Evolutionary conservation across 1,140 invertebrate genomes (phyloP).

Genomic region (Bombyx mandarina): DNA sequence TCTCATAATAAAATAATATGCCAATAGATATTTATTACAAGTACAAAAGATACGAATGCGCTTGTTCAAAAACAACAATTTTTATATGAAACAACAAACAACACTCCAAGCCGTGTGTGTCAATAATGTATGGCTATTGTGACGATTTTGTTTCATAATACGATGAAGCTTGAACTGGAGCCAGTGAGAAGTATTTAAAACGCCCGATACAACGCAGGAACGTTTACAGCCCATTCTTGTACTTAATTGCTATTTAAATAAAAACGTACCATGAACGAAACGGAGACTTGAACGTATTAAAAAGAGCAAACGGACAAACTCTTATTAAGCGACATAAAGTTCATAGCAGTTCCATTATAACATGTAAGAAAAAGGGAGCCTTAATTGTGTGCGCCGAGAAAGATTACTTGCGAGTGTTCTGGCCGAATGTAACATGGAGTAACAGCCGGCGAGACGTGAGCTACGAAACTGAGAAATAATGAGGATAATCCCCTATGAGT

Average conservation of each 20-base stretch:
- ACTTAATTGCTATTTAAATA: slow-evolving; percentile 65
- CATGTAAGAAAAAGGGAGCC: slow-evolving; percentile 8
- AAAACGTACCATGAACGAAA: slow-evolving; percentile 54
- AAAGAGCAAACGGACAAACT: slow-evolving; percentile 25
- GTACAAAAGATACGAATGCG: too few relatives aligned
- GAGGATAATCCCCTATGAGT: slow-evolving; percentile 45
- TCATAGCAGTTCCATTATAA: slow-evolving; percentile 13
- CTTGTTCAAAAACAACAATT: too few relatives aligned
- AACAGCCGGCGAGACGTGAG: slow-evolving; percentile 19
- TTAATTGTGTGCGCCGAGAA: slow-evolving; percentile 1
- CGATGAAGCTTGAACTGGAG: slow-evolving; percentile 32
- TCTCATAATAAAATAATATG: too few relatives aligned
- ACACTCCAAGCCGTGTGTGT: too few relatives aligned
- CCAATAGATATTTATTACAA: too few relatives aligned
- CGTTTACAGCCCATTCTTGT: slow-evolving; percentile 62
- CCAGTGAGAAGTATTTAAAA: slow-evolving; percentile 33
- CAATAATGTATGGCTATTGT: too few relatives aligned
- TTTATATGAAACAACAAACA: too few relatives aligned
- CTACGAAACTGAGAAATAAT: slow-evolving; percentile 47
- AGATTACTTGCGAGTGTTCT: slow-evolving; percentile 7
- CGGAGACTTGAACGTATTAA: slow-evolving; percentile 26
- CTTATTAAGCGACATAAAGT: slow-evolving; percentile 24
- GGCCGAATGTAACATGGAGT: slow-evolving; percentile 15
- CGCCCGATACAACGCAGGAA: slow-evolving; percentile 41
- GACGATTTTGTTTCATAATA: slow-evolving; percentile 19